Evolutionary conservation across 2,113 vertebrate genomes (phyloP), one percentile per base, ranked within the genome.

Genomic region (Cranoglanis bouderius): DNA sequence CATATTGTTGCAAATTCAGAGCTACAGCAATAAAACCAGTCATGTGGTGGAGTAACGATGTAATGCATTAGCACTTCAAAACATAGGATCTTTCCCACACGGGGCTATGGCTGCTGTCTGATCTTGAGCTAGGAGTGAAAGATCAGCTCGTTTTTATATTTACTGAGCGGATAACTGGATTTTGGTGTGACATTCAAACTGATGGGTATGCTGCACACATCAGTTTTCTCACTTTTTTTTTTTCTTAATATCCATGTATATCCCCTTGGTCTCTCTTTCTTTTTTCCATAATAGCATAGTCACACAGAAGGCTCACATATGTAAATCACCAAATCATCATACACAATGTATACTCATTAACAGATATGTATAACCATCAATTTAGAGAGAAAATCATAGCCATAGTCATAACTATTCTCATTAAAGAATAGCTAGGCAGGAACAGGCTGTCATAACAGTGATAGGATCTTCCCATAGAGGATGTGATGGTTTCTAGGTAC

Each of bases 51-150:
- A 65, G 61, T 86, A 86, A 91, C 84, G 89, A 87, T 88, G 72
- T 88, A 86, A 88, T 32, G 35, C 46, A 90, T 89, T 90, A 88
- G 87, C 89, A 90, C 85, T 87, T 90, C 89, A 90, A 90, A 90
- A 75, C 65, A 53, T 63, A 80, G 83, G 83, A 38, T 87, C 7
- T 86, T 88, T 90, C 77, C 86, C 61, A 85, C 51, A 82, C 57
- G 6, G 75, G 63, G 43, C 32, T n/a, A 51, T 84, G 55, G 29
- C 35, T 77, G 81, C 35, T 85, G 29, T 87, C 83, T 86, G 72
- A 89, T 88, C 57, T 75, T 32, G 77, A 53, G 87, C 55, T 77
- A 51, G 82, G 55, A 87, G 57, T 35, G 49, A 87, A 87, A 75
- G 32, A 86, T 67, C 16, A 51, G 40, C 63, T 59, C n/a, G 51